phyloP scores from a whole-genome alignment of 2,797 vertebrate species.

The Coilia nasus region DNA sequence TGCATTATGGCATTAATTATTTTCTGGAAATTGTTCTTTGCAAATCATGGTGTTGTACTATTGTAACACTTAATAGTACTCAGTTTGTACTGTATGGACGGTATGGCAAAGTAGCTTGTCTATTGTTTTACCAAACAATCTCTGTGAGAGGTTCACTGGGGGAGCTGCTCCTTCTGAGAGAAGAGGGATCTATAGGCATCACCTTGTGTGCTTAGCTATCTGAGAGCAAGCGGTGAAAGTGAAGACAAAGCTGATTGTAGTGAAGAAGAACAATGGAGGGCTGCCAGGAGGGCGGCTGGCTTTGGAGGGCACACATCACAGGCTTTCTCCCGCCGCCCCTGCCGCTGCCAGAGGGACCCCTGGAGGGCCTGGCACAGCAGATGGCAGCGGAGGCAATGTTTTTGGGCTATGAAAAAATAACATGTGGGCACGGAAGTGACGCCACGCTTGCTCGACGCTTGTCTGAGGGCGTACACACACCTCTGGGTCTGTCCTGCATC shows the following conservation, averaged over 20 bases:
- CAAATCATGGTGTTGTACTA: neutral
- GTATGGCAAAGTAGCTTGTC: neutral
- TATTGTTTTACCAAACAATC: neutral
- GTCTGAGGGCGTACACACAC: no score
- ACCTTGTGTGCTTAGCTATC: neutral
- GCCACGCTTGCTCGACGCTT: neutral
- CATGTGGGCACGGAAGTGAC: neutral
- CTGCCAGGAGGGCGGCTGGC: slow-evolving; percentile 3
- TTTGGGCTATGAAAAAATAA: neutral
- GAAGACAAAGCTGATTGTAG: slow-evolving; percentile 12
- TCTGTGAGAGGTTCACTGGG: neutral
- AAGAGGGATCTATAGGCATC: neutral
- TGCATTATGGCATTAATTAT: neutral
- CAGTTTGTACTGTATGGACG: neutral
- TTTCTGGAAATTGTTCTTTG: neutral
- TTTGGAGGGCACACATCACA: slow-evolving; percentile 1
- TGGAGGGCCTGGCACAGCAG: slow-evolving; percentile 15
- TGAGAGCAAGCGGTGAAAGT: slow-evolving; percentile 3
- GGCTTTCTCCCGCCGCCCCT: neutral
- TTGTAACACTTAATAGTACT: neutral
- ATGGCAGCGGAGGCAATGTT: slow-evolving; percentile 9
- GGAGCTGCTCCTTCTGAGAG: neutral
- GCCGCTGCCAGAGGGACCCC: neutral
- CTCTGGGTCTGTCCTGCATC: no score
- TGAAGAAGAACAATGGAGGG: neutral